A percentile compares a stretch with the other conserved stretches of the same genome.
phyloP scores from a whole-genome alignment of 2,888 invertebrate genomes.

The Eupeodes luniger region DNA sequence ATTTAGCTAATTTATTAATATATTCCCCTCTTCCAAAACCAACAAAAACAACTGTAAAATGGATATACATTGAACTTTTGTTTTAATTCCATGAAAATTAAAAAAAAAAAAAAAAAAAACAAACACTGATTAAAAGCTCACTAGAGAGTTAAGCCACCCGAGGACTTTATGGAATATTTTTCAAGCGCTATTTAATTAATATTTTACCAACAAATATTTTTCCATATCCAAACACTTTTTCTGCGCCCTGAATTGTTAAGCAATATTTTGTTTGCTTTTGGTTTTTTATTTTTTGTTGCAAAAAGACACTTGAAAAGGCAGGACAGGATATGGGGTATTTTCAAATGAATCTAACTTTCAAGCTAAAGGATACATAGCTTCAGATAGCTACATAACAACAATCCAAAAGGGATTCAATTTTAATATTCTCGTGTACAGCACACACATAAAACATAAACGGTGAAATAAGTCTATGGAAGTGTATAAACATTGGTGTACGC shows the following conservation, averaged over 20 bases:
- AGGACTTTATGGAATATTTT: constrained; percentile 47
- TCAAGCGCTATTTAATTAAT: constrained; percentile 63
- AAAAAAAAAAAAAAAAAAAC: constrained; percentile 6
- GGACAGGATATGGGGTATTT: constrained; percentile 47
- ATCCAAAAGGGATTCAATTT: constrained; percentile 42
- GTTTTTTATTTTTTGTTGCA: constrained; percentile 39
- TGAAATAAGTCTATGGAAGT: not conserved
- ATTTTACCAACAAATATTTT: constrained; percentile 29
- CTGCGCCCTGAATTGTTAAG: constrained; percentile 39
- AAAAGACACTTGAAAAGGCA: constrained; percentile 52
- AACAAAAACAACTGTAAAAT: not conserved
- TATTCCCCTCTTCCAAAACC: not conserved
- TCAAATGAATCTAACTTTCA: constrained; percentile 44
- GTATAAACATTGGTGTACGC: not conserved
- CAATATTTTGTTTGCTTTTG: constrained; percentile 48
- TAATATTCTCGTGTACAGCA: constrained; percentile 37
- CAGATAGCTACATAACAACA: not conserved
- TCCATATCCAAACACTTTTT: not conserved
- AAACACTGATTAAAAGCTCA: constrained; percentile 59
- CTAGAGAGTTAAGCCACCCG: constrained; percentile 5
- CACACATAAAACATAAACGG: not conserved
- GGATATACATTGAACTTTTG: not conserved
- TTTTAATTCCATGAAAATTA: constrained; percentile 16
- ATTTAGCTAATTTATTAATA: constrained; percentile 24
- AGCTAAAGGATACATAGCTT: constrained; percentile 27